These are phyloP conservation scores for Noctuana brunneofusca DNA, from an alignment of 2,888 invertebrate species.

Conservation along the genomic window DNA sequence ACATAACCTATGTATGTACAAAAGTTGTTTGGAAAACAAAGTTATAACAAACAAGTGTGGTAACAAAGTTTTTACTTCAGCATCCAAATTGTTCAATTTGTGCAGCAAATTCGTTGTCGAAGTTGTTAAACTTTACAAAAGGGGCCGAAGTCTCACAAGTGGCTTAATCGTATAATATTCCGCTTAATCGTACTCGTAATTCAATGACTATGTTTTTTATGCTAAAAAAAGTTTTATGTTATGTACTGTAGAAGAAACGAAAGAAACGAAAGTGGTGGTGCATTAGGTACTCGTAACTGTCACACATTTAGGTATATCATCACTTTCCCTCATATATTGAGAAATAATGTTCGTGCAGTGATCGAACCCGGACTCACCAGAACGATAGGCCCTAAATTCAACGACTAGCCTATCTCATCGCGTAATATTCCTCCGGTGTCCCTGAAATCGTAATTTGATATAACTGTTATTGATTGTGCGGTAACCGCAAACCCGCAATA, in stretches of 20 bases:
- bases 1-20: too few relatives aligned
- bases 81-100: not conserved
- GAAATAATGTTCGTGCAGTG: too few relatives aligned
- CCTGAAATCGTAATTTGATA: slow-evolving; percentile 25
- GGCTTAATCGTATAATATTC: slow-evolving; percentile 4
- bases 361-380: too few relatives aligned
- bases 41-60: too few relatives aligned
- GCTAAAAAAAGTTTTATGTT: not conserved
- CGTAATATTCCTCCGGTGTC: slow-evolving; percentile 26
- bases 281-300: too few relatives aligned
- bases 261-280: too few relatives aligned
- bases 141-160: not conserved
- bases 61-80: not conserved
- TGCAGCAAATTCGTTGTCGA: not conserved
- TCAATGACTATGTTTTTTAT: too few relatives aligned
- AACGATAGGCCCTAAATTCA: too few relatives aligned
- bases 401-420: too few relatives aligned
- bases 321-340: too few relatives aligned
- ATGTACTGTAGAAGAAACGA: not conserved
- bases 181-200: not conserved
- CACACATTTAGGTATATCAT: too few relatives aligned
- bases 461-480: slow-evolving; percentile 28
- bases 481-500: slow-evolving; percentile 24
- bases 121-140: not conserved
- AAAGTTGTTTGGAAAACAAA: too few relatives aligned